These are phyloP conservation scores for Ailurus styani DNA, from an alignment of 2,113 vertebrate species.

Conservation along the genomic window DNA sequence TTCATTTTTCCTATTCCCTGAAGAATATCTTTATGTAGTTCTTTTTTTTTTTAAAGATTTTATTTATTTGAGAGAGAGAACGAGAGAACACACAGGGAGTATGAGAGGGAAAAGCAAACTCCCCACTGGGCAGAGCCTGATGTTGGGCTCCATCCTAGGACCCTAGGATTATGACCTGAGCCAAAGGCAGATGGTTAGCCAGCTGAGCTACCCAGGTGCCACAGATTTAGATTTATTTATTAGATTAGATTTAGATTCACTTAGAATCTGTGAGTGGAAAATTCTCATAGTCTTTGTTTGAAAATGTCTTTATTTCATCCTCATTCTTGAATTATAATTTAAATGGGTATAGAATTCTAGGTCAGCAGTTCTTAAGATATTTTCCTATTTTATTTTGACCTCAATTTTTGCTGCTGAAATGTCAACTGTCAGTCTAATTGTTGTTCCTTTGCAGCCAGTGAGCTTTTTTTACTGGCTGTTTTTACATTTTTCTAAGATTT, in stretches of 20 bases:
- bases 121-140: too few species aligned
- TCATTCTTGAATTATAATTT: background rate
- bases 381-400: conserved; percentile 28
- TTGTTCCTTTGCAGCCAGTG: background rate
- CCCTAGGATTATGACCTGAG: too few species aligned
- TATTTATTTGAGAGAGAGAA: too few species aligned
- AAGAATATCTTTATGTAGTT: background rate
- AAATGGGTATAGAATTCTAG: background rate
- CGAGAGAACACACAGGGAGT: too few species aligned
- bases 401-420: background rate
- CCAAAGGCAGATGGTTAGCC: too few species aligned
- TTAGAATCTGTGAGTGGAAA: background rate
- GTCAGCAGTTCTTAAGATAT: background rate
- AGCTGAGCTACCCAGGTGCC: too few species aligned
- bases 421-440: background rate
- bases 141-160: too few species aligned
- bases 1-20: background rate
- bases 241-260: too few species aligned
- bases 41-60: background rate
- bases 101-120: too few species aligned
- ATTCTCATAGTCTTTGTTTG: background rate
- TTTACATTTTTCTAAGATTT: background rate
- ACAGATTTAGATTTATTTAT: too few species aligned
- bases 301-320: background rate
- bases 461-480: background rate